Conservation (phyloP, 2,113 vertebrate species). For the Panthera uncia region DNA sequence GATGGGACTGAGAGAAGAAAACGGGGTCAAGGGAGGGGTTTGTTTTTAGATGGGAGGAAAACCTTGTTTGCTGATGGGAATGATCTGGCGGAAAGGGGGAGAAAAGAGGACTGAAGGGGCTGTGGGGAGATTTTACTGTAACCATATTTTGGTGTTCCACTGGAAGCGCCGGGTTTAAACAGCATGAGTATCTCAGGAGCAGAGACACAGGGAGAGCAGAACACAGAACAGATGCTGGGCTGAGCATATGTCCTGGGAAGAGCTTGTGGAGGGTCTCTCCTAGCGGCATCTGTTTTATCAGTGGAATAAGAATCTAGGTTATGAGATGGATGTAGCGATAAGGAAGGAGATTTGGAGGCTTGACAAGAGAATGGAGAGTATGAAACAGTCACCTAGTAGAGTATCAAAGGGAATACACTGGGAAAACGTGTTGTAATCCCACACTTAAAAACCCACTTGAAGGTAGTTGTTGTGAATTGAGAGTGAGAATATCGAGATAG, state of each 20-base stretch:
- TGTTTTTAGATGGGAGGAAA: neutral
- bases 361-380: neutral
- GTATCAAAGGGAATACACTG: neutral
- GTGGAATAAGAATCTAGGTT: neutral
- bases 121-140: neutral
- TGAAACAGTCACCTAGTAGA: neutral
- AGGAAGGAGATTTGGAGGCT: neutral
- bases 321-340: neutral
- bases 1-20: neutral
- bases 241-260: neutral
- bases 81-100: neutral
- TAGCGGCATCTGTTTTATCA: neutral
- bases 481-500: neutral
- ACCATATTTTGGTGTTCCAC: neutral
- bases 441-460: neutral
- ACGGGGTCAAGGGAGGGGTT: neutral
- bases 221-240: neutral
- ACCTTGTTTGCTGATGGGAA: neutral
- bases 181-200: neutral
- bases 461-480: neutral
- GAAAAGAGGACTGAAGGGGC: neutral
- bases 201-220: neutral
- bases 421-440: neutral
- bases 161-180: neutral
- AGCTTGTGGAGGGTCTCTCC: neutral